A percentile compares a stretch with the other conserved stretches of the same genome.
phyloP scores from a whole-genome alignment of 2,888 invertebrate genomes.

The Acanthacorydalis orientalis region DNA sequence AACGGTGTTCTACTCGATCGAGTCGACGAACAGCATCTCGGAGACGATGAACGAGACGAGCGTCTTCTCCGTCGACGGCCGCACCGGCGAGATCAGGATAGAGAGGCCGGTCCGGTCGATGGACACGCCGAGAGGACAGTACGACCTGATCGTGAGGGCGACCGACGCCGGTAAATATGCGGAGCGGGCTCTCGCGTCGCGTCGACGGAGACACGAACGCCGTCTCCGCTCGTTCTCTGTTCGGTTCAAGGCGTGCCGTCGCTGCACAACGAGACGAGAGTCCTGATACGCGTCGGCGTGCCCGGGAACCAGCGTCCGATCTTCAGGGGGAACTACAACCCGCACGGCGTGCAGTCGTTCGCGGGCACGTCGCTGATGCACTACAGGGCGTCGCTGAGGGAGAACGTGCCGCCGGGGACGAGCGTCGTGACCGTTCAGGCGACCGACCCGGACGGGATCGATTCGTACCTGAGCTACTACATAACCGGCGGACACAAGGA shows the following conservation, averaged over 20 bases:
- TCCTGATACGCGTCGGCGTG: conserved; percentile 58
- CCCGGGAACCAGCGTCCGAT: conserved; percentile 66
- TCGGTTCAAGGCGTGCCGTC: conserved; percentile 37
- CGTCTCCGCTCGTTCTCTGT: too few relatives aligned
- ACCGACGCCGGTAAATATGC: conserved; percentile 47
- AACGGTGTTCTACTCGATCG: conserved; percentile 43
- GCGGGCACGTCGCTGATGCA: conserved; percentile 26
- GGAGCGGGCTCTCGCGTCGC: neutral
- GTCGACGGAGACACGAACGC: too few relatives aligned
- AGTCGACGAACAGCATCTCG: conserved; percentile 49
- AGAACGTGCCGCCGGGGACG: conserved; percentile 50
- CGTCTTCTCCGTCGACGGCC: conserved; percentile 45
- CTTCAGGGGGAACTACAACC: conserved; percentile 56
- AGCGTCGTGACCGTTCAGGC: conserved; percentile 55
- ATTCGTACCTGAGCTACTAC: conserved; percentile 47
- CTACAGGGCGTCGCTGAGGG: conserved; percentile 53
- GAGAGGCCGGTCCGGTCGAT: conserved; percentile 46
- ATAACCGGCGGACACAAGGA: conserved; percentile 59
- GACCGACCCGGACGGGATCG: conserved; percentile 63
- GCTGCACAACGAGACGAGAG: conserved; percentile 43
- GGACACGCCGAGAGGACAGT: conserved; percentile 59
- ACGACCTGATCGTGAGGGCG: conserved; percentile 48
- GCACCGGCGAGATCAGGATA: conserved; percentile 54
- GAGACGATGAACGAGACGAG: conserved; percentile 29
- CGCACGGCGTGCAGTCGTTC: conserved; percentile 21